Evolutionary conservation across 1,140 invertebrate species (phyloP), one percentile per base, ranked within the genome.

Genomic region (Drosophila busckii): DNA sequence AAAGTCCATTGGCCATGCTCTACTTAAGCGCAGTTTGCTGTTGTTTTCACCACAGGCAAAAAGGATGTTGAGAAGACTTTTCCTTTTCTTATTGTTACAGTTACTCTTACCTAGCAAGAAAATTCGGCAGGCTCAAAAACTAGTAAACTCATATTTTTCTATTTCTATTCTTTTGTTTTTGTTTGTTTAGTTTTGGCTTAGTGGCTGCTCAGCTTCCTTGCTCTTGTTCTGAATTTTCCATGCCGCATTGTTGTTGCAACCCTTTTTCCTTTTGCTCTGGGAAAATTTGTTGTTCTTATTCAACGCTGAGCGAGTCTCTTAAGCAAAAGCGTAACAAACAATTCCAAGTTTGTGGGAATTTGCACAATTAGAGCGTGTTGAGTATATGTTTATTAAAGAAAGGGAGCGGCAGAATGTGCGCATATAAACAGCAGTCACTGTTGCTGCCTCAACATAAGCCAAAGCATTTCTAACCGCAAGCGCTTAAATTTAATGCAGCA

Each of bases 301-400:
- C 8, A 7, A 22, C 17, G 10, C 2, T 42, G 31, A 29, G 15
- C 65, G 48, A 64, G 54, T 54, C 45, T 44, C n/a, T 38, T 31
- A 45, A 42, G 20, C 17, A 19, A n/a, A 10, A 54, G 10, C 23
- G n/a, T 34, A 17, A 20, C 20, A 20, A 48, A 20, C n/a, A 60
- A 54, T 48, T 44, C 37, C 44, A 38, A 58, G 59, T 82, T n/a
- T 82, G 75, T 82, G 75, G 75, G 75, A 82, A 82, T 70, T 83
- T 55, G 76, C 76, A 82, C 75, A 82, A 82, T 82, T 82, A 82
- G 75, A 60, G 75, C 63, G 45, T 52, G 58, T 62, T 53, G 59
- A 73, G 67, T 68, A 41, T 44, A 6, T 22, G 16, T 44, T 8
- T 40, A n/a, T 9, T 26, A 16, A 8, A 25, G 9, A 28, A 12